phyloP scores from a whole-genome alignment of 1,140 invertebrate genomes.

The Helicoverpa zea region DNA sequence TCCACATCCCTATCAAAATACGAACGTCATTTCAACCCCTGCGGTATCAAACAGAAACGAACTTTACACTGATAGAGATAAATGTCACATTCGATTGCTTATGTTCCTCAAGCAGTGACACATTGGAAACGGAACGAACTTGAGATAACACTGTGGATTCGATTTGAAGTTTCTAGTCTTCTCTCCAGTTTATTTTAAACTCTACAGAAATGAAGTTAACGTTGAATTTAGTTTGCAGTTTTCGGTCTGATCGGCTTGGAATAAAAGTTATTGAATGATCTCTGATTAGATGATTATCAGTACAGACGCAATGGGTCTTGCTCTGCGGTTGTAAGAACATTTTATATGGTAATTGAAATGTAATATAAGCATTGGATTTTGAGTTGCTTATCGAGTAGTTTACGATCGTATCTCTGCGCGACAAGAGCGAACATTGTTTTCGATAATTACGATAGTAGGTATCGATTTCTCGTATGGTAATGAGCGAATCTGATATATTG shows the following conservation, averaged over 20 bases:
- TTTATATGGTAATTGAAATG: constrained; percentile 85
- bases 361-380: constrained; percentile 80
- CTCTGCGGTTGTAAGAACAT: constrained; percentile 71
- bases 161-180: constrained; percentile 63
- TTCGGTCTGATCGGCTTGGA: constrained; percentile 61
- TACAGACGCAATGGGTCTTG: constrained; percentile 68
- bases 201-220: constrained; percentile 58
- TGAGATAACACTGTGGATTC: constrained; percentile 76
- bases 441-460: constrained; percentile 74
- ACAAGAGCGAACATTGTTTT: constrained; percentile 49
- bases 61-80: constrained; percentile 54
- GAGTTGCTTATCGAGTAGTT: constrained; percentile 76
- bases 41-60: constrained; percentile 51
- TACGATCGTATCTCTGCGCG: constrained; percentile 61
- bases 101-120: constrained; percentile 60
- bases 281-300: constrained; percentile 84
- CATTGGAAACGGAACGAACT: constrained; percentile 66
- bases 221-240: constrained; percentile 51
- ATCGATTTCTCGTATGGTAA: constrained; percentile 79
- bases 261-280: constrained; percentile 84
- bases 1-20: constrained; percentile 58
- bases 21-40: constrained; percentile 59
- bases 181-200: constrained; percentile 59
- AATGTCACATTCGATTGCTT: constrained; percentile 59
- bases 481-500: constrained; percentile 57